These are phyloP conservation scores for Pimpla rufipes DNA, from an alignment of 2,888 invertebrate species.

Conservation along the genomic window DNA sequence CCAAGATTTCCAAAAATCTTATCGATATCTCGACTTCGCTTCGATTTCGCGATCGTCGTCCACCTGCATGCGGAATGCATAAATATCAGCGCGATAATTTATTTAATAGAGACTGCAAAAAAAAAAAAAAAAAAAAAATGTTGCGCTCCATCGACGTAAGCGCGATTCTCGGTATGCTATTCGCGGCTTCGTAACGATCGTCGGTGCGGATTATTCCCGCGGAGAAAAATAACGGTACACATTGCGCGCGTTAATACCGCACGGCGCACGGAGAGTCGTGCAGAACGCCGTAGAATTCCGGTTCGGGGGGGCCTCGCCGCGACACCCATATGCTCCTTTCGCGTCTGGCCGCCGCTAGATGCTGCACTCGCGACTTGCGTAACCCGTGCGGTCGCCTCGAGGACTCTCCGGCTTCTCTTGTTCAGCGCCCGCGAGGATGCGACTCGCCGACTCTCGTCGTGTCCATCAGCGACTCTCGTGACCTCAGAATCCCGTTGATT, in stretches of 20 bases:
- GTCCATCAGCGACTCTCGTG: too few species aligned
- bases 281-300: constrained; percentile 37
- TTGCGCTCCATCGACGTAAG: constrained; percentile 21
- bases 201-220: constrained; percentile 47
- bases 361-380: constrained; percentile 45
- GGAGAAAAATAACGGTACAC: constrained; percentile 55
- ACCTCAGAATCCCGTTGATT: constrained; percentile 38
- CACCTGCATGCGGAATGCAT: neutral
- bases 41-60: too few species aligned
- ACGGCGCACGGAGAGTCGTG: neutral
- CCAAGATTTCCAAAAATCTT: too few species aligned
- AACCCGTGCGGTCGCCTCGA: constrained; percentile 41
- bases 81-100: constrained; percentile 10
- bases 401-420: constrained; percentile 57
- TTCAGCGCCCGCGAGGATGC: constrained; percentile 3
- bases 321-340: constrained; percentile 15
- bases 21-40: neutral
- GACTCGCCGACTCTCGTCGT: constrained; percentile 32
- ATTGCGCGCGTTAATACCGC: constrained; percentile 1
- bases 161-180: constrained; percentile 36
- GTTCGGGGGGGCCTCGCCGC: constrained; percentile 17
- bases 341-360: constrained; percentile 14
- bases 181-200: constrained; percentile 36
- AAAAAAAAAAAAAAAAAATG: constrained; percentile 4
- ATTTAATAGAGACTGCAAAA: constrained; percentile 5